phyloP scores from a whole-genome alignment of 2,797 vertebrate genomes.

The Notolepis coatsorum region DNA sequence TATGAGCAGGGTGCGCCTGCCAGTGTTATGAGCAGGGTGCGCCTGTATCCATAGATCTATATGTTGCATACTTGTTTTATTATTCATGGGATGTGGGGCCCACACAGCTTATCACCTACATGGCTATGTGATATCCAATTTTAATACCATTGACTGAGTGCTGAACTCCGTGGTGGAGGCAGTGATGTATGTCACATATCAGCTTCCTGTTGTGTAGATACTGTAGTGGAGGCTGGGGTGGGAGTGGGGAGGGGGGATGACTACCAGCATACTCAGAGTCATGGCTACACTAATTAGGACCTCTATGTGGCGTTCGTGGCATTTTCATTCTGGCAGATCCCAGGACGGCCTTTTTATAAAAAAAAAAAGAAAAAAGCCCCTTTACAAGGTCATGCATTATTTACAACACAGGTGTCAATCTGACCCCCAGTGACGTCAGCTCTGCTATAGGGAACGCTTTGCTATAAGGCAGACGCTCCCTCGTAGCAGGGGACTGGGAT shows the following conservation, averaged over 20 bases:
- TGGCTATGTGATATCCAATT: constrained; percentile 40
- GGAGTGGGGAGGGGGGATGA: neutral
- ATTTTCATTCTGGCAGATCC: constrained; percentile 64
- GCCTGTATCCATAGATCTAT: constrained; percentile 24
- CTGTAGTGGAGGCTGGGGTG: constrained; percentile 42
- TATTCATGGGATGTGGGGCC: constrained; percentile 23
- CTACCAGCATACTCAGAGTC: constrained; percentile 14
- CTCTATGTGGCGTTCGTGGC: constrained; percentile 60
- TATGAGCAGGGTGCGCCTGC: neutral
- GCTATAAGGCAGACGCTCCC: constrained; percentile 16
- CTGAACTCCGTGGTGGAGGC: constrained; percentile 19
- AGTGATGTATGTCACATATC: constrained; percentile 39
- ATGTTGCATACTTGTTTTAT: constrained; percentile 24
- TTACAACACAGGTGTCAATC: constrained; percentile 71
- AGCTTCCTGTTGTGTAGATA: constrained; percentile 41
- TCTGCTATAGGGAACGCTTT: constrained; percentile 14
- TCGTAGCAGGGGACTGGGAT: constrained; percentile 5
- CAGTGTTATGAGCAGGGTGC: constrained; percentile 26
- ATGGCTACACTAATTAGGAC: constrained; percentile 72
- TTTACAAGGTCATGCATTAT: constrained; percentile 71
- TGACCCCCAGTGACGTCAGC: constrained; percentile 50
- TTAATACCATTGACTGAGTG: constrained; percentile 42
- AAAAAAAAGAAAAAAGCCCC: constrained; percentile 27
- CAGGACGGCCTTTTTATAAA: constrained; percentile 42
- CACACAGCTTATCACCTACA: constrained; percentile 41